Evolutionary conservation across 2,888 invertebrate genomes (phyloP), one percentile per base, ranked within the genome.

Genomic region (Rhingia campestris): DNA sequence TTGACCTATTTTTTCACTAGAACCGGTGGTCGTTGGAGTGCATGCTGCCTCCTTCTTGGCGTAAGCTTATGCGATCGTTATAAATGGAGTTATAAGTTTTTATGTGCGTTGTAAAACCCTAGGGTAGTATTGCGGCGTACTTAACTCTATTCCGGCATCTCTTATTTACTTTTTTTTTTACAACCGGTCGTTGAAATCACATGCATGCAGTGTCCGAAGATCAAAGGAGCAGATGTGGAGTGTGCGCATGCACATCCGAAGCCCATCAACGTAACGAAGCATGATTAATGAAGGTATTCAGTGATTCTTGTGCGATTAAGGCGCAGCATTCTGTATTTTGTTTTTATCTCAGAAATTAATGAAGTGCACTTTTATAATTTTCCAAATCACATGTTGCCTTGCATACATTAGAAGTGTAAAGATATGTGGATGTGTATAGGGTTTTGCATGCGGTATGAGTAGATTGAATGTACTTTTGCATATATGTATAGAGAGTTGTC

Each of bases 211-310:
- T 35, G 47, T 41, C 54, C 35, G 45, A 30, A 69, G 82, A 82
- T 77, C 77, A 77, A 82, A 77, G 77, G 51, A 39, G 33, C 53
- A 69, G 67, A 51, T 35, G 67, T 39, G 58, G 53, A 82, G 77
- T 67, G 72, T 63, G 73, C 72, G 70, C 77, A 51, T 66, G 59
- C 56, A 72, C 82, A 77, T 82, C 77, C 82, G 73, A 73, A 82
- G 69, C 56, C 63, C 73, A 73, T 82, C 77, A 82, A 49, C 72
- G 12, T 73, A 77, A 82, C 82, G 77, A 77, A 67, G 73, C 73
- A 61, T 63, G 73, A 59, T 73, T 82, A 82, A 82, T 82, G 73
- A 73, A 51, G 41, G 61, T 56, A 59, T 72, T 66, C 70, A 54
- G 54, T 32, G 41, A 35, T 59, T 70, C 45, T 41, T 45, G 22